A percentile compares a stretch with the other conserved stretches of the same genome.
phyloP scores from a whole-genome alignment of 2,888 invertebrate genomes.

The Pheosia gnoma region DNA sequence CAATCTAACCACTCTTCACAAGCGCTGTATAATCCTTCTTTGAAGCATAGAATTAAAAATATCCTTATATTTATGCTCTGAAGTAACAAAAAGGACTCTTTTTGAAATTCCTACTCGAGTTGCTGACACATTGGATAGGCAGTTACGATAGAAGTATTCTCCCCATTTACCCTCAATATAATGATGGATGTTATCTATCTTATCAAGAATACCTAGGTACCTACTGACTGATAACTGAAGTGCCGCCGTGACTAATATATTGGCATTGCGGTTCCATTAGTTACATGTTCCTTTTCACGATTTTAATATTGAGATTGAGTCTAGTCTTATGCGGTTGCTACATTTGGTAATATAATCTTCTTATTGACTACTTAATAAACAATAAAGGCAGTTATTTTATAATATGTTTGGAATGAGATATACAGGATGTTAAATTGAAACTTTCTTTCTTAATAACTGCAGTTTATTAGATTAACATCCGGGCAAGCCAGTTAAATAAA shows the following conservation, averaged over 20 bases:
- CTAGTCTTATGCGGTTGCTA: too few species aligned
- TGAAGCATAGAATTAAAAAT: too few species aligned
- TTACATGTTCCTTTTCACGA: not conserved
- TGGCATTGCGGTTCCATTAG: not conserved
- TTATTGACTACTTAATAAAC: too few species aligned
- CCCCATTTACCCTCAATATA: conserved; percentile 23
- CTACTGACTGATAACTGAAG: conserved; percentile 18
- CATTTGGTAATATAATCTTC: too few species aligned
- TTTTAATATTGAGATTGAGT: too few species aligned
- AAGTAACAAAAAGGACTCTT: too few species aligned
- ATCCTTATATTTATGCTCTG: too few species aligned
- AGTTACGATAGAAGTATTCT: conserved; percentile 5
- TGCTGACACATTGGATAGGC: too few species aligned
- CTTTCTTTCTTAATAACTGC: not conserved
- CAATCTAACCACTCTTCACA: too few species aligned
- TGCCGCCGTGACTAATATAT: conserved; percentile 1
- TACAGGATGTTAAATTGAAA: not conserved
- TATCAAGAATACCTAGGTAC: conserved; percentile 17
- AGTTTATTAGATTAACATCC: not conserved
- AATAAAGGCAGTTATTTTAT: too few species aligned
- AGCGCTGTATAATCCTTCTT: too few species aligned
- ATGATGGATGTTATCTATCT: conserved; percentile 27
- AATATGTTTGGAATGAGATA: not conserved
- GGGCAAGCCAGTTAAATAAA: not conserved
- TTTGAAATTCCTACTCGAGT: too few species aligned